These are phyloP conservation scores for Mythimna vitellina DNA, from an alignment of 2,888 invertebrate species.

Conservation along the genomic window DNA sequence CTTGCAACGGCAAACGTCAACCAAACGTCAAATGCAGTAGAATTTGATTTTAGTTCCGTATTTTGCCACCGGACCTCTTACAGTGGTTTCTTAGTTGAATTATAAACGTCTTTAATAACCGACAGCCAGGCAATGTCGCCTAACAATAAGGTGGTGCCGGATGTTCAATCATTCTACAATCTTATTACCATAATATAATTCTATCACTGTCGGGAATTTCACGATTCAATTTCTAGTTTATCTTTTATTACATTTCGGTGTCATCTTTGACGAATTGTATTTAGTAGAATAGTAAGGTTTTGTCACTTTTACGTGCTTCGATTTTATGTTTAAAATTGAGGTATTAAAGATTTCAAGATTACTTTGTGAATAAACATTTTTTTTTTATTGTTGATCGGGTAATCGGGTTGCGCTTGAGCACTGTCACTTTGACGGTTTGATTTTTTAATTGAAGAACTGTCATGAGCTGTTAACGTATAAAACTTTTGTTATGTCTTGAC, in stretches of 20 bases:
- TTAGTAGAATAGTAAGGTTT: constrained; percentile 7
- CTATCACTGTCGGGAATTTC: constrained; percentile 67
- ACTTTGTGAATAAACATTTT: neutral
- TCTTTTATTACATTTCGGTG: constrained; percentile 34
- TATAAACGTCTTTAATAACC: constrained; percentile 76
- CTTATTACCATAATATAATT: constrained; percentile 81
- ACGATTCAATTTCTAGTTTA: constrained; percentile 63
- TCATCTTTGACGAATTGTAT: constrained; percentile 25
- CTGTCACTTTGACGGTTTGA: neutral
- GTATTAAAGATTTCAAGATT: constrained; percentile 17
- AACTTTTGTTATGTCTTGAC: neutral
- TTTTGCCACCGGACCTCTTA: constrained; percentile 3
- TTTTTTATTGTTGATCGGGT: neutral
- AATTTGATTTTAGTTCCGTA: constrained; percentile 24
- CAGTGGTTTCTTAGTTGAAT: constrained; percentile 58
- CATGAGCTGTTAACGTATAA: neutral
- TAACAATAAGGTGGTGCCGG: constrained; percentile 79
- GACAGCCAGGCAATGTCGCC: constrained; percentile 68
- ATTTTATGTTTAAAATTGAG: neutral
- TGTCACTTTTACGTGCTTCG: neutral
- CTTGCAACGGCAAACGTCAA: constrained; percentile 32
- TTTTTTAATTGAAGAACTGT: constrained; percentile 1
- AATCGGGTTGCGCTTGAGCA: neutral
- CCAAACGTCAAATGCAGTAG: constrained; percentile 28
- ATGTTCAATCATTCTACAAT: constrained; percentile 75